phyloP scores from a whole-genome alignment of 2,888 invertebrate species.

The Liopterus haemorrhoidalis region DNA sequence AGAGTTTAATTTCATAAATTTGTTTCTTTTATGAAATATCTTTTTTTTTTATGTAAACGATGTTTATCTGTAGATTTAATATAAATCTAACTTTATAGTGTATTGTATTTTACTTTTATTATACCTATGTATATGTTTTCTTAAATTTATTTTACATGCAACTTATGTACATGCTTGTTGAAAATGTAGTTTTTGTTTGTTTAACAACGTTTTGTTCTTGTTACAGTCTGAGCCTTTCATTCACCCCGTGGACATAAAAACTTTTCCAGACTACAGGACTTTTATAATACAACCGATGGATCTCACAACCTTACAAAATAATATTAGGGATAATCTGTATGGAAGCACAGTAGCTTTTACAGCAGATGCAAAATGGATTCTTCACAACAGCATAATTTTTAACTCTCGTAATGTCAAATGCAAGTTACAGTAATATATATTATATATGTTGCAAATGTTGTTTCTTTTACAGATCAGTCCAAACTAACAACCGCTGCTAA shows the following conservation, averaged over 20 bases:
- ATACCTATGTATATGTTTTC: slow-evolving; percentile 1
- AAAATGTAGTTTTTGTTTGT: not conserved
- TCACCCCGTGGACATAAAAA: slow-evolving; percentile 63
- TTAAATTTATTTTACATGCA: slow-evolving; percentile 3
- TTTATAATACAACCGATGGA: slow-evolving; percentile 87
- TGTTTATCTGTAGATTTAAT: too few relatives aligned
- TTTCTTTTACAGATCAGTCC: slow-evolving; percentile 58
- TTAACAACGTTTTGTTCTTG: slow-evolving; percentile 29
- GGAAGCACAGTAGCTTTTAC: slow-evolving; percentile 85
- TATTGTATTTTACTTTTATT: slow-evolving; percentile 7
- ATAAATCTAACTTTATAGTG: not conserved
- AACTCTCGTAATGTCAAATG: slow-evolving; percentile 67
- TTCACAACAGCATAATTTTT: slow-evolving; percentile 87
- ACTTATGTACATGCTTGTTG: not conserved
- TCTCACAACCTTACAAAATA: slow-evolving; percentile 65
- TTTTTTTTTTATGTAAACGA: too few relatives aligned
- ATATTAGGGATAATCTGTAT: slow-evolving; percentile 69
- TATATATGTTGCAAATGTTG: slow-evolving; percentile 7
- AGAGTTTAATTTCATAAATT: too few relatives aligned
- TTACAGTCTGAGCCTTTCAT: slow-evolving; percentile 72
- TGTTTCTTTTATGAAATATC: too few relatives aligned
- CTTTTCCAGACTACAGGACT: slow-evolving; percentile 71
- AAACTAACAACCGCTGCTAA: slow-evolving; percentile 73
- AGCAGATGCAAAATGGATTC: slow-evolving; percentile 87
- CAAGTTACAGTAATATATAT: not conserved